Base-by-base conservation (phyloP, 2,797 vertebrate genomes). In the Xiphorhynchus erythropygius region DNA sequence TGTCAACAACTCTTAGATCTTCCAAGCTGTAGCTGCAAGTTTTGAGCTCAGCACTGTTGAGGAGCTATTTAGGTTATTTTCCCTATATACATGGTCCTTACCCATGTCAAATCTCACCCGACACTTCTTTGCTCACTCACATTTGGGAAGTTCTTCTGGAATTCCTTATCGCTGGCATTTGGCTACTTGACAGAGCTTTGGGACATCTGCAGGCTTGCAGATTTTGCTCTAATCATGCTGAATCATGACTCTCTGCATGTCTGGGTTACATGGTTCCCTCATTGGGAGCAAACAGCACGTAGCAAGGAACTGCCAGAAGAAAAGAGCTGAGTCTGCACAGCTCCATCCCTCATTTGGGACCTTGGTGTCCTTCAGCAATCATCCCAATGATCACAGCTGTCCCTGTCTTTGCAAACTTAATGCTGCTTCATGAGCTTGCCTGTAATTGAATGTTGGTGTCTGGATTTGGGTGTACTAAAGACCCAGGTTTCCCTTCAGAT, bases 351-450 rank as follows among this genome's bases (percentile, higher is more conserved):
- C 9, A n/a, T 83, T n/a, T 86, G 37, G 24, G 42, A 62, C 28
- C n/a, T 56, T 0, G 0, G 4, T 55, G 30, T 86, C 32, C 28
- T 90, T 88, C 42, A 88, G 0, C 22, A 62, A 1, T 13, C 35
- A 70, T 91, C 22, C 46, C 9, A 11, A 2, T 17, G 49, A 55
- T 57, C 22, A 75, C n/a, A 80, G n/a, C 42, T 93, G 41, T 74
- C 39, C 50, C 39, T 10, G 9, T 73, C 42, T 77, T 84, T 69
- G 37, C 3, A 10, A 77, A 49, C 30, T 37, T 63, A 60, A 32
- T 52, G 33, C 56, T 80, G 32, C 22, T 49, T 80, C 24, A 11
- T 39, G 56, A 91, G 37, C 30, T 93, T 59, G 39, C 24, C 52
- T 80, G 42, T 63, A 37, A 46, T 14, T 53, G 59, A 64, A 42